phyloP scores from a whole-genome alignment of 2,797 vertebrate genomes.

The Hypotaenidia okinawae region DNA sequence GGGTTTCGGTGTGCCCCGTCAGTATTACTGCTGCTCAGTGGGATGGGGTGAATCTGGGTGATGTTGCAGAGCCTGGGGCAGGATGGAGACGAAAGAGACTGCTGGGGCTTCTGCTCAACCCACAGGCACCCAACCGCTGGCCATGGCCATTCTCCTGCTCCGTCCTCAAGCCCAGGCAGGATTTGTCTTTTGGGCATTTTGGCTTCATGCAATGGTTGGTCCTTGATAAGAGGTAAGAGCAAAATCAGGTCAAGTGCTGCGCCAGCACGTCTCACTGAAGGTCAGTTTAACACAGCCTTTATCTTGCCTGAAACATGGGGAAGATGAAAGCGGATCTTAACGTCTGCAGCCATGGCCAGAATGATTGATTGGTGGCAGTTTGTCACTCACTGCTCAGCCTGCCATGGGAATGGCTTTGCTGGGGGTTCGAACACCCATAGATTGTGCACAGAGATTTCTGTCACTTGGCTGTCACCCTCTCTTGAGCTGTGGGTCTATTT shows the following conservation, averaged over 20 bases:
- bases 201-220: not conserved
- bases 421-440: not conserved
- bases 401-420: not conserved
- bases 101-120: not conserved
- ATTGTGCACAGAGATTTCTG: not conserved
- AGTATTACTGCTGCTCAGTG: not conserved
- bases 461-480: not conserved
- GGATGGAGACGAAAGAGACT: not conserved
- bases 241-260: not conserved
- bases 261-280: not conserved
- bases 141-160: fast-evolving
- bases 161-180: not conserved
- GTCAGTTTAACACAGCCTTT: not conserved
- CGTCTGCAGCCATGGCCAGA: fast-evolving
- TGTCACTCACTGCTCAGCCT: not conserved
- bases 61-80: not conserved
- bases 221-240: not conserved
- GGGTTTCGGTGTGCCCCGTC: fast-evolving
- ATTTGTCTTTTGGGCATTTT: not conserved
- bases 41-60: not conserved
- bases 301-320: not conserved
- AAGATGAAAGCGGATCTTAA: not conserved
- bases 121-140: not conserved
- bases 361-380: not conserved
- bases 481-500: not conserved